Conservation (phyloP, 2,888 invertebrate species). For the Hecatera dysodea region DNA sequence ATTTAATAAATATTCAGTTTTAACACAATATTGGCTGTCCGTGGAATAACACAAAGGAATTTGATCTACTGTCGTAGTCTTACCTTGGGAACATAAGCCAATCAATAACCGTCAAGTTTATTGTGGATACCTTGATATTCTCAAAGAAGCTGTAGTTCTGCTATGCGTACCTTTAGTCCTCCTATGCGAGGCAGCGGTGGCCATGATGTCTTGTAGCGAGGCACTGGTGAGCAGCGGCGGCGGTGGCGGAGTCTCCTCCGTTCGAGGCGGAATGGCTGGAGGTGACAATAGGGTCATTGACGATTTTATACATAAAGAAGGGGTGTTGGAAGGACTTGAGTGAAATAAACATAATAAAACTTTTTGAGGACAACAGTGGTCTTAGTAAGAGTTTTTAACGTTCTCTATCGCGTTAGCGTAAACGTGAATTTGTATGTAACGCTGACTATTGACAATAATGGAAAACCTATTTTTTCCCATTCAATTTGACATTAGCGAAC, state of each 20-base stretch:
- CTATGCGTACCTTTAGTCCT: conserved; percentile 84
- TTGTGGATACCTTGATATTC: neutral
- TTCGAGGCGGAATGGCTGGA: conserved; percentile 83
- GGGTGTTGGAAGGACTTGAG: neutral
- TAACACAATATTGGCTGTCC: neutral
- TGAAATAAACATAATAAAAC: too few relatives aligned
- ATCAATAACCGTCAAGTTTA: too few relatives aligned
- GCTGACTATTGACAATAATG: too few relatives aligned
- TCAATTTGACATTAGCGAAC: too few relatives aligned
- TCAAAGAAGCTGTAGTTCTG: neutral
- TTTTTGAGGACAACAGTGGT: too few relatives aligned
- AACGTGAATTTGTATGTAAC: too few relatives aligned
- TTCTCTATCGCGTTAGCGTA: too few relatives aligned
- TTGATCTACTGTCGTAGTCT: too few relatives aligned
- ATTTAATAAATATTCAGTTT: neutral
- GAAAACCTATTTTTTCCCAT: too few relatives aligned
- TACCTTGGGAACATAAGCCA: too few relatives aligned
- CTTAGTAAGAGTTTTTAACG: too few relatives aligned
- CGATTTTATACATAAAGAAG: neutral
- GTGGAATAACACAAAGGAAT: neutral
- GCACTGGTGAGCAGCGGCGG: conserved; percentile 88
- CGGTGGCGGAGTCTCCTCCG: conserved; percentile 83
- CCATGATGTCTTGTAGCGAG: conserved; percentile 89
- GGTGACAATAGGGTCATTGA: conserved; percentile 22
- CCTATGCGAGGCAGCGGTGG: conserved; percentile 87